Percentiles rank a stretch among this genome's conserved stretches.
Evolutionary conservation across 2,888 invertebrate genomes (phyloP).

Genomic region (Acheta domesticus): DNA sequence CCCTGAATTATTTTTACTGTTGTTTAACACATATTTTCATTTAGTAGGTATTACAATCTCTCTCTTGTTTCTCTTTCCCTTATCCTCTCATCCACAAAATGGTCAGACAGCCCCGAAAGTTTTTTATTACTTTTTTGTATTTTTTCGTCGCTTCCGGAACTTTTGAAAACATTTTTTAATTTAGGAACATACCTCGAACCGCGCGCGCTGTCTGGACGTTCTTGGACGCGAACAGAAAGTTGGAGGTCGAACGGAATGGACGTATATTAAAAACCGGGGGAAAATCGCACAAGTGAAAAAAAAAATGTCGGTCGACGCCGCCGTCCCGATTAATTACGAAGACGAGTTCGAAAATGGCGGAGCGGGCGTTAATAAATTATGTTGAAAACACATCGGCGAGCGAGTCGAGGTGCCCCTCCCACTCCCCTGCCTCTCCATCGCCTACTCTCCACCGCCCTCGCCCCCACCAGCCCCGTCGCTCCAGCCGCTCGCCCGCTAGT

Average conservation of each 20-base stretch:
- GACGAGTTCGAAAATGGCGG: neutral
- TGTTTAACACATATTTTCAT: no score
- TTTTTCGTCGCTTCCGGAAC: neutral
- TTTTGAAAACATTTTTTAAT: conserved; percentile 5
- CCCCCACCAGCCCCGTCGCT: no score
- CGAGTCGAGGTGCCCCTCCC: neutral
- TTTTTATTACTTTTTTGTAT: conserved; percentile 7
- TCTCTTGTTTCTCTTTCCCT: neutral
- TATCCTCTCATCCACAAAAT: neutral
- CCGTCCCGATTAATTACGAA: neutral
- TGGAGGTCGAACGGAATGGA: neutral
- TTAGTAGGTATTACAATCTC: neutral
- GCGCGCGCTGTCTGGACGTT: no score
- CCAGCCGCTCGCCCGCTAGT: no score
- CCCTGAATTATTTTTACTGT: no score
- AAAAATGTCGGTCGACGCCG: neutral
- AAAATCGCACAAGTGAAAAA: neutral
- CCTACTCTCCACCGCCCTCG: no score
- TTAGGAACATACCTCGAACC: neutral
- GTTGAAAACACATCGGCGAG: neutral
- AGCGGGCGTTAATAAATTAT: neutral
- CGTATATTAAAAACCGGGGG: neutral
- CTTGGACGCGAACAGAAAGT: neutral
- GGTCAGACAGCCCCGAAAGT: neutral
- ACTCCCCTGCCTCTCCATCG: neutral